Evolutionary conservation across 2,797 vertebrate species (phyloP).

Genomic region (Mastacembelus armatus): DNA sequence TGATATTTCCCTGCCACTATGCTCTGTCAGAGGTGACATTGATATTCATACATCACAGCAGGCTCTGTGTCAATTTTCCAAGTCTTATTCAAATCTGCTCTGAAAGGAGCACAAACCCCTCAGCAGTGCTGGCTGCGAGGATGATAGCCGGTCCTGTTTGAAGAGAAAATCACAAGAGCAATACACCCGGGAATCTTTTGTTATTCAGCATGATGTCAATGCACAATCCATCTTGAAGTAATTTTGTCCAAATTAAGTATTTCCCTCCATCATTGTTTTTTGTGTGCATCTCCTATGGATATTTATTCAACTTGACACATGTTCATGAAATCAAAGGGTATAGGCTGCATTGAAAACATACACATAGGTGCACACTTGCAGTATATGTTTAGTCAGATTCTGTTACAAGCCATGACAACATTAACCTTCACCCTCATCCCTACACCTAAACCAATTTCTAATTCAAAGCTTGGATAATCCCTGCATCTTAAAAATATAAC

Average conservation of each 20-base stretch:
- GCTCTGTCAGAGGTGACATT: conserved; percentile 76
- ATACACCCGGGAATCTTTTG: conserved; percentile 62
- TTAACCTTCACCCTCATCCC: conserved; percentile 63
- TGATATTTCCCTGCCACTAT: conserved; percentile 68
- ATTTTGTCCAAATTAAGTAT: conserved; percentile 56
- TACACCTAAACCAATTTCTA: conserved; percentile 51
- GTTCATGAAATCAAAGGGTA: conserved; percentile 22
- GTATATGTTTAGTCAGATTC: conserved; percentile 61
- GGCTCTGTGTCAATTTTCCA: conserved; percentile 69
- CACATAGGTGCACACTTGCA: conserved; percentile 33
- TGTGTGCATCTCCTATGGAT: conserved; percentile 20
- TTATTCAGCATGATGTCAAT: conserved; percentile 64
- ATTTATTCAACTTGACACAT: conserved; percentile 11
- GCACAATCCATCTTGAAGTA: conserved; percentile 47
- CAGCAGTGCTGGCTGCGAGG: conserved; percentile 65
- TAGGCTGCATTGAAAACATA: conserved; percentile 19
- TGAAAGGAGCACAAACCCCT: conserved; percentile 70
- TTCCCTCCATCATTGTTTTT: conserved; percentile 23
- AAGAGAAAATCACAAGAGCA: conserved; percentile 79
- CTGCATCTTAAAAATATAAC: conserved; percentile 33
- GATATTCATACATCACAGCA: conserved; percentile 81
- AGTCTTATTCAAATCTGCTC: conserved; percentile 78
- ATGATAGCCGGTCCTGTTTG: conserved; percentile 75
- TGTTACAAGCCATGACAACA: conserved; percentile 62
- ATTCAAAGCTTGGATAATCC: conserved; percentile 54